Evolutionary conservation across 2,888 invertebrate species (phyloP), one percentile per base, ranked within the genome.

Genomic region (Agrochola litura): DNA sequence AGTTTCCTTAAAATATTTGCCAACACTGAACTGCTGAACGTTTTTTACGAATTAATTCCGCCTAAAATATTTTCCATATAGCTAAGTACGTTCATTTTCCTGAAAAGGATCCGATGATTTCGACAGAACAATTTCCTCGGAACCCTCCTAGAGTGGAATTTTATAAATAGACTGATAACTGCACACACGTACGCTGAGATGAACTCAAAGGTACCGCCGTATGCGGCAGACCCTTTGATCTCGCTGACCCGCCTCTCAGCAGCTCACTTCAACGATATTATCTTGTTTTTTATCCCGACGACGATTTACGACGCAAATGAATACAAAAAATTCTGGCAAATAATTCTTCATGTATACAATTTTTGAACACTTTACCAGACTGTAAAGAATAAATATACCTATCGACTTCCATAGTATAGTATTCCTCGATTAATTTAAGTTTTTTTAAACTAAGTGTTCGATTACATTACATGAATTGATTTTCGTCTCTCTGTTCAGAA

Each of bases 151-250:
- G 25, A 72, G 69, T 46, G 52, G 60, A 71, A 69, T 78, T 82
- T 84, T 85, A 85, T 85, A 83, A 81, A 89, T 81, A 78, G 66
- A 89, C 79, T 76, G 81, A 79, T 89, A 83, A 76, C 75, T 84
- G 84, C 87, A 87, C 85, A 75, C 76, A 46, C 37, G 73, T 69
- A 49, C 73, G 60, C 73, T 56, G 84, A 80, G 76, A 84, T 79
- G 86, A 82, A 81, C 81, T 84, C 82, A 79, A 82, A 86, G 75
- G 88, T 72, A 76, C 70, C 76, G 76, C 66, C 78, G 68, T 85
- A 81, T 70, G 78, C 80, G 82, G 79, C 65, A 78, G 72, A 66
- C 68, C 81, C 83, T 88, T 89, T 89, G 89, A 88, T 86, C 82
- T 60, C 81, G 30, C 77, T 76, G 89, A 85, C 88, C 89, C 88